Base-by-base conservation (phyloP, 2,797 vertebrate genomes). In the Coreius guichenoti region DNA sequence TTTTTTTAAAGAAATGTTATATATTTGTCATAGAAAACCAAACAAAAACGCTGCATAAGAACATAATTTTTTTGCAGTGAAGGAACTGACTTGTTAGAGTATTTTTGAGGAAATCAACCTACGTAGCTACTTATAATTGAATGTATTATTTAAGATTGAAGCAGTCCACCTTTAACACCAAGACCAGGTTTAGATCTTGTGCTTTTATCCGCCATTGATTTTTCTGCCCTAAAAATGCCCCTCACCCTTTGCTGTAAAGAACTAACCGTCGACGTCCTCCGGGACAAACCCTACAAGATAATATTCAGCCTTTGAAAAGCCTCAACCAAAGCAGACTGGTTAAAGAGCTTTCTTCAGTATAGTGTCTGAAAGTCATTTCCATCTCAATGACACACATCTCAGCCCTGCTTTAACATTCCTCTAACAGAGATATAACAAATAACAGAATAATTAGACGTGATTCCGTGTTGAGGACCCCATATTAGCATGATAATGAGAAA, bases 401-500 rank as follows among this genome's bases (percentile, higher is more conserved):
- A 88, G 16, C 63, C 63, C 63, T 31, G 63, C 63, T 31, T 65
- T 65, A 65, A 88, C 45, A 86, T 51, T 89, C 89, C 86, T 90
- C 82, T 80, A 91, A 92, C 85, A 91, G 87, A 91, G 86, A 93
- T 89, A 82, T 90, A 90, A 90, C 89, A 92, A 93, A 93, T 91
- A 91, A 92, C 77, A 69, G 74, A 92, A 93, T 93, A 92, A 95
- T 94, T 93, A 92, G 90, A 92, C 87, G 88, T 70, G 82, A 89
- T 89, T 92, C 79, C 84, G 82, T 90, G 88, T 90, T 89, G 90
- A 91, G 54, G 93, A 90, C 88, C 78, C 88, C 56, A 75, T 54
- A 93, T 95, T 93, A 92, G 79, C 92, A 93, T 92, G 54, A 94
- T 88, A 94, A 94, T 92, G 87, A 76, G 92, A 93, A 92, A 93